Evolutionary conservation across 2,113 vertebrate genomes (phyloP).

Genomic region (Stomatorhinus ivindoensis): DNA sequence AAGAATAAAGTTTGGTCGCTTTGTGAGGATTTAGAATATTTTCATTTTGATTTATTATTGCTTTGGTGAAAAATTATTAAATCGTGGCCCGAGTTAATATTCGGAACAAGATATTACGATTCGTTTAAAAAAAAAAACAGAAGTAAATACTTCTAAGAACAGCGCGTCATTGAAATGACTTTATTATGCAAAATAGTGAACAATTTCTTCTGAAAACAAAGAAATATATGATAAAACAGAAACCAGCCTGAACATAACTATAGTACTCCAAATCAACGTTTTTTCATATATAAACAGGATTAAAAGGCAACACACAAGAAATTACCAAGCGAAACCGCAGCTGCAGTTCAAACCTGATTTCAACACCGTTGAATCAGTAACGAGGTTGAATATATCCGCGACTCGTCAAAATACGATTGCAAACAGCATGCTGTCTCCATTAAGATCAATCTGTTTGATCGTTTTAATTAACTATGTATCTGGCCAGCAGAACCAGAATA

Average conservation of each 20-base stretch:
- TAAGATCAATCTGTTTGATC: conserved; percentile 66
- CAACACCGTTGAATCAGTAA: conserved; percentile 81
- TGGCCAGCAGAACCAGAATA: conserved; percentile 84
- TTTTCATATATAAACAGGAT: conserved; percentile 76
- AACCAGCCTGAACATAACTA: conserved; percentile 80
- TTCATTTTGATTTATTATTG: background rate
- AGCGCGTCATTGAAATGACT: conserved; percentile 51
- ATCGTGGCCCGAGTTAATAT: background rate
- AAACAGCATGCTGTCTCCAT: conserved; percentile 73
- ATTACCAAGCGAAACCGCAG: conserved; percentile 65
- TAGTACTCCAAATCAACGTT: conserved; percentile 46
- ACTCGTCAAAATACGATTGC: conserved; percentile 70
- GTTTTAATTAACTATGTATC: conserved; percentile 78
- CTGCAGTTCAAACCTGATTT: conserved; percentile 65
- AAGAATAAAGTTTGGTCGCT: background rate
- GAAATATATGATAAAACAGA: conserved; percentile 71
- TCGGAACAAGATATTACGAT: background rate
- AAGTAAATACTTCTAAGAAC: background rate
- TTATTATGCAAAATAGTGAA: conserved; percentile 85
- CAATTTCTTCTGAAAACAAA: conserved; percentile 52
- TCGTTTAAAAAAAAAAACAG: background rate
- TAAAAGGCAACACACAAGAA: conserved; percentile 69
- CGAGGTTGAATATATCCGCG: conserved; percentile 67
- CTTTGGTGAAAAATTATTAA: background rate
- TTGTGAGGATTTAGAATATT: background rate